These are phyloP conservation scores for Andrena minutula DNA, from an alignment of 2,888 invertebrate species.

Conservation along the genomic window DNA sequence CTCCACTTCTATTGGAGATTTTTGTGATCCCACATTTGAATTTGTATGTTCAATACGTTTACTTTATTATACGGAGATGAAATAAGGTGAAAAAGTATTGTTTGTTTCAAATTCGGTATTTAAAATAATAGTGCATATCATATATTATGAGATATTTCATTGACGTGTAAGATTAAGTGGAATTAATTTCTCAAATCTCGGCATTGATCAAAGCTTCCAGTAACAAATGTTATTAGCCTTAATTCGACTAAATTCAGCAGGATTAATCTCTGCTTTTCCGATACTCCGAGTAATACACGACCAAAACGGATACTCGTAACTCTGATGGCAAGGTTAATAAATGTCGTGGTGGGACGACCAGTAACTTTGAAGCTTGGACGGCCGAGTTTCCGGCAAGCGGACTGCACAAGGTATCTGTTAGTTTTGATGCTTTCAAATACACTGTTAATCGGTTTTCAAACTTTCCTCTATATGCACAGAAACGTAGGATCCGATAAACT, in stretches of 20 bases:
- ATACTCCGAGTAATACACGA: slow-evolving; percentile 61
- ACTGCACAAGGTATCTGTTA: slow-evolving; percentile 71
- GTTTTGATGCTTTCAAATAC: slow-evolving; percentile 79
- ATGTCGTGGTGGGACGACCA: slow-evolving; percentile 69
- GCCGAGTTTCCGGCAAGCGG: slow-evolving; percentile 67
- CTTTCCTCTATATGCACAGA: slow-evolving; percentile 58
- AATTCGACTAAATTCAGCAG: slow-evolving; percentile 41
- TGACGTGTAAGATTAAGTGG: background rate
- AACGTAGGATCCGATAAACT: slow-evolving; percentile 52
- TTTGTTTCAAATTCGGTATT: too few relatives aligned
- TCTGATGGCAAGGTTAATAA: slow-evolving; percentile 69
- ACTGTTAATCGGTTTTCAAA: slow-evolving; percentile 80
- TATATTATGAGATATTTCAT: background rate
- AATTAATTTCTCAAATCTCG: background rate
- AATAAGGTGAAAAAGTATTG: too few relatives aligned
- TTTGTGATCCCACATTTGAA: too few relatives aligned
- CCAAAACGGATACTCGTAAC: slow-evolving; percentile 57
- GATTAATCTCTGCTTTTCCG: slow-evolving; percentile 58
- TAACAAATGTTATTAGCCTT: background rate
- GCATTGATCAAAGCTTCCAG: background rate
- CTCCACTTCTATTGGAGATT: too few relatives aligned
- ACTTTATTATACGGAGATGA: too few relatives aligned
- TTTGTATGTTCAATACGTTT: too few relatives aligned
- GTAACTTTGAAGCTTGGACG: slow-evolving; percentile 72
- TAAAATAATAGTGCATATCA: too few relatives aligned